Base-by-base conservation (phyloP, 1,140 invertebrate species). In the Penaeus indicus region DNA sequence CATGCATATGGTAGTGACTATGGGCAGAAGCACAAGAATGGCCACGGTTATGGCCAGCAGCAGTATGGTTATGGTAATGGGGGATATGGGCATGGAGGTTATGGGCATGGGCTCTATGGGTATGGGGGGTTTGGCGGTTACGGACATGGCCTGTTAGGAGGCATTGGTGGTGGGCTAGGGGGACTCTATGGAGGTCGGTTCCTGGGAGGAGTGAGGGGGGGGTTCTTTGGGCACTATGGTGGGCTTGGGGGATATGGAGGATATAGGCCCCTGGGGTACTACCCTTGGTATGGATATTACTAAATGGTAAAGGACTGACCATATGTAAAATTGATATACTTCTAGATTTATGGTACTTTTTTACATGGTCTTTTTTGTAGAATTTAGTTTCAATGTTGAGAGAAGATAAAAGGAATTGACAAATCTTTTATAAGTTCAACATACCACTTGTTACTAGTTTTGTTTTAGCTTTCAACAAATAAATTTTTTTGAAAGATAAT, bases 61-160 rank as follows among this genome's bases (percentile, higher is more conserved):
- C 72, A 75, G 18, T 38, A 75, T 13, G 72, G 72, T 1, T 32
- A 75, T 75, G 72, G 72, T 13, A 19, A 75, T 32, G 42, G n/a
- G 3, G 27, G 42, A 32, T 27, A 75, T 10, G 72, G 72, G 18
- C 22, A 32, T 32, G 25, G 25, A 75, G 42, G 42, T 11, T 25
- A 75, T 75, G 72, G 25, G 7, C 72, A 75, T 75, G 42, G 42
- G 19, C 72, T 75, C 72, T 75, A 75, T 75, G 72, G 72, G 42
- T 38, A 38, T 32, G 27, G 42, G 3, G 25, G 72, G 38, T 7
- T 32, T 75, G 5, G 72, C 5, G 72, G 72, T 75, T 75, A n/a
- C 25, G 42, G 72, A 32, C 25, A 32, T 75, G 72, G 72, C n/a
- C 72, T 32, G 18, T 54, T 54, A 16, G 72, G 72, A 13, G 72